A percentile compares a stretch with the other conserved stretches of the same genome.
Evolutionary conservation across 2,888 invertebrate genomes (phyloP).

Genomic region (Caprella mutica): DNA sequence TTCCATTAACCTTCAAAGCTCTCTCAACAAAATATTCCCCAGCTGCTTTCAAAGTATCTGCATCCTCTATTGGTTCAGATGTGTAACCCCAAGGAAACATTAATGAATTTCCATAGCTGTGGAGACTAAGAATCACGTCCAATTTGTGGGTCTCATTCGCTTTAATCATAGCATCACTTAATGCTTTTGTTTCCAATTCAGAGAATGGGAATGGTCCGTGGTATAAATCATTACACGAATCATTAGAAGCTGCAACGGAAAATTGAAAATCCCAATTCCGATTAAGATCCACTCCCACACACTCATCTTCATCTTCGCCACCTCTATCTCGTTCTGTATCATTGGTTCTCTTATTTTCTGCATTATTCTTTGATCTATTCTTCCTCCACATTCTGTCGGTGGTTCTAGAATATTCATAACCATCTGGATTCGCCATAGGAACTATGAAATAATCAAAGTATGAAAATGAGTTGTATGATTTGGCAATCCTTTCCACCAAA

Average conservation of each 20-base stretch:
- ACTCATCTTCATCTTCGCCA: slow-evolving; percentile 28
- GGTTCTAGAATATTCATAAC: slow-evolving; percentile 62
- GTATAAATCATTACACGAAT: slow-evolving; percentile 21
- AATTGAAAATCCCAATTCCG: slow-evolving; percentile 39
- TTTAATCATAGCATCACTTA: slow-evolving; percentile 17
- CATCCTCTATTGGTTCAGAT: neutral
- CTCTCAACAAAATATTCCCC: slow-evolving; percentile 10
- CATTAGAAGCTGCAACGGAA: slow-evolving; percentile 21
- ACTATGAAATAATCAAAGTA: slow-evolving; percentile 56
- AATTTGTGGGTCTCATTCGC: too few relatives aligned
- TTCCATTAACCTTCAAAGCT: neutral
- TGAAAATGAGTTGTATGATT: neutral
- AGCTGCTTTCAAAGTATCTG: neutral
- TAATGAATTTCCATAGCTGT: slow-evolving; percentile 38
- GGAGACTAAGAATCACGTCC: too few relatives aligned
- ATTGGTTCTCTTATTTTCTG: too few relatives aligned
- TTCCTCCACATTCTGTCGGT: slow-evolving; percentile 28
- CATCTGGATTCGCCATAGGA: slow-evolving; percentile 69
- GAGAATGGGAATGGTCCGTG: slow-evolving; percentile 29
- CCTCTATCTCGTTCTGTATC: too few relatives aligned
- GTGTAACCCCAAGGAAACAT: slow-evolving; percentile 38
- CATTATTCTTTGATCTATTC: slow-evolving; percentile 35
- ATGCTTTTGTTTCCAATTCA: slow-evolving; percentile 29
- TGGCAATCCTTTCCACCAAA: slow-evolving; percentile 8
- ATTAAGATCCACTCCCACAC: slow-evolving; percentile 41